A percentile compares a stretch with the other conserved stretches of the same genome.
phyloP scores from a whole-genome alignment of 2,888 invertebrate genomes.

The Cacoxenus indagator region DNA sequence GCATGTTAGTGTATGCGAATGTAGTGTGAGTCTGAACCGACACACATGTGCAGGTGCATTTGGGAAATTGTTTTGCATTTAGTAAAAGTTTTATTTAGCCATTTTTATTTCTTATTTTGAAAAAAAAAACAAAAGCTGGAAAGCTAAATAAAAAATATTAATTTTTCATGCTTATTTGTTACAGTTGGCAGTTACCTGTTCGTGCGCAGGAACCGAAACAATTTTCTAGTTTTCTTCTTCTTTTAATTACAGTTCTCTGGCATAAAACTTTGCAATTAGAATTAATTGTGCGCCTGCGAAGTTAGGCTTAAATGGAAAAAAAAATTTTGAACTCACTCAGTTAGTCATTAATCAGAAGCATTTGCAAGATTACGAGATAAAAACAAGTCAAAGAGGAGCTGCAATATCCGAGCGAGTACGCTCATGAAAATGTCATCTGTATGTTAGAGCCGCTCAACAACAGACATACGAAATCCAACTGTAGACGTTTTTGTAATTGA shows the following conservation, averaged over 20 bases:
- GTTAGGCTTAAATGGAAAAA: not conserved
- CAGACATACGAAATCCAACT: constrained; percentile 44
- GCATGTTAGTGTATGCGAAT: constrained; percentile 20
- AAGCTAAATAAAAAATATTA: not conserved
- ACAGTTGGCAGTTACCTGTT: not conserved
- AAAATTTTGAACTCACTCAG: not conserved
- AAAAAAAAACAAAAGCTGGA: not conserved
- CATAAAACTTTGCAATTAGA: not conserved
- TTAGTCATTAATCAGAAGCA: constrained; percentile 50
- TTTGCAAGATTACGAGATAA: not conserved
- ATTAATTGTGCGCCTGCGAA: not conserved
- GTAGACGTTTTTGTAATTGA: constrained; percentile 53
- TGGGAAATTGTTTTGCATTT: constrained; percentile 65
- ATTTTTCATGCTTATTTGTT: not conserved
- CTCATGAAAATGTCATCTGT: constrained; percentile 12
- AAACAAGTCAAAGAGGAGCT: not conserved
- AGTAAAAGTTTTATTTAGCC: constrained; percentile 54
- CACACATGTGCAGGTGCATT: constrained; percentile 42
- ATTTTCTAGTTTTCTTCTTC: no score
- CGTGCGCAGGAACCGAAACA: no score
- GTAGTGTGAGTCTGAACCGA: constrained; percentile 22
- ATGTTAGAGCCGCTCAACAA: not conserved
- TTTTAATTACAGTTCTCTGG: not conserved
- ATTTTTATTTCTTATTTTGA: constrained; percentile 38
- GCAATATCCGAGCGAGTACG: not conserved